Percentiles rank a stretch among this genome's conserved stretches.
phyloP scores from a whole-genome alignment of 2,113 vertebrate species.

The Boleophthalmus pectinirostris region DNA sequence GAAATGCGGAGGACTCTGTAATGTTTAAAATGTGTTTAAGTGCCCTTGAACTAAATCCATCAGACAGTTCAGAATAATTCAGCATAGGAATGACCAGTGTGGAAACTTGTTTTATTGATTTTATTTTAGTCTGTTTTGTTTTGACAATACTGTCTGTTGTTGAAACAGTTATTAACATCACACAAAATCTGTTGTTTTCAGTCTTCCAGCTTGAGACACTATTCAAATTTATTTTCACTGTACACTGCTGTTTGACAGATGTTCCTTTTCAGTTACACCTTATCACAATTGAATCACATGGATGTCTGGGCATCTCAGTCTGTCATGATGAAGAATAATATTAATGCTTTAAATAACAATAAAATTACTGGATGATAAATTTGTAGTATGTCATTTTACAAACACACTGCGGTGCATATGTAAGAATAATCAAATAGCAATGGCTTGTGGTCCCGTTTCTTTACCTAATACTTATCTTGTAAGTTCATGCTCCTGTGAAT shows the following conservation, averaged over 20 bases:
- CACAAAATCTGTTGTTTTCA: not conserved
- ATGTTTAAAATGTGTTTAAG: conserved; percentile 27
- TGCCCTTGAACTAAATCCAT: conserved; percentile 29
- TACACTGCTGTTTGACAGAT: not conserved
- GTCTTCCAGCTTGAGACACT: conserved; percentile 5
- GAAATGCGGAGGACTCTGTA: not conserved
- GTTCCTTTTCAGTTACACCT: conserved; percentile 26
- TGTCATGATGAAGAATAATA: conserved; percentile 20
- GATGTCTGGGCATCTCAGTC: conserved; percentile 27
- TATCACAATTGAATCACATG: not conserved
- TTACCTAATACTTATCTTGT: conserved; percentile 10
- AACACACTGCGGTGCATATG: not conserved
- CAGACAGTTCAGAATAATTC: conserved; percentile 9
- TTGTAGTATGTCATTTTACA: not conserved
- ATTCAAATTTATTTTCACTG: not conserved
- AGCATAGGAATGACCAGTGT: conserved; percentile 4
- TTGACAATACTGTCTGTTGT: not conserved
- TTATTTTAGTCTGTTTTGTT: not conserved
- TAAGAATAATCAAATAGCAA: not conserved
- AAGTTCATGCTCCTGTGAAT: conserved; percentile 38
- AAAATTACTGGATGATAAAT: conserved; percentile 4
- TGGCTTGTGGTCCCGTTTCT: not conserved
- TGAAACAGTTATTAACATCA: not conserved
- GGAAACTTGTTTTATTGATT: not conserved
- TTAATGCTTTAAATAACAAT: conserved; percentile 21